phyloP scores from a whole-genome alignment of 2,797 vertebrate species.

The Leptatherina wallacei region DNA sequence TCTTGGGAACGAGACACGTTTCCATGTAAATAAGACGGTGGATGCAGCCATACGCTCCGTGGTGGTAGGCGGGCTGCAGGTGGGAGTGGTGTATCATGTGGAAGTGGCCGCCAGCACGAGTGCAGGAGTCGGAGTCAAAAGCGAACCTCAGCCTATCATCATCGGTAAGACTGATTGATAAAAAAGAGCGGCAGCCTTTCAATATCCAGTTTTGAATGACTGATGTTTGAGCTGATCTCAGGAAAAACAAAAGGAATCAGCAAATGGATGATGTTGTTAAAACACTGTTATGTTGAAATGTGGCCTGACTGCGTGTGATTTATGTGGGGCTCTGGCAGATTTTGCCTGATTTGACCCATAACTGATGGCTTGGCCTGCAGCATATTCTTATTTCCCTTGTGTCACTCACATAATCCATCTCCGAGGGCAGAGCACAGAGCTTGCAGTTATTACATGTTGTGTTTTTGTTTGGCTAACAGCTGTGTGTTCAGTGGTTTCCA shows the following conservation, averaged over 20 bases:
- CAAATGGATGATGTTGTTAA: constrained; percentile 38
- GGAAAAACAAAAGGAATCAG: constrained; percentile 26
- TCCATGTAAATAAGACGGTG: constrained; percentile 98
- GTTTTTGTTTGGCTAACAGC: constrained; percentile 49
- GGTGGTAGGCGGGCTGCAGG: constrained; percentile 95
- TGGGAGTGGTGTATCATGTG: constrained; percentile 93
- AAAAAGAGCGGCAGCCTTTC: constrained; percentile 1
- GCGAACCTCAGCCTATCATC: constrained; percentile 93
- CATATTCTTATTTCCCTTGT: constrained; percentile 86
- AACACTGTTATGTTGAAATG: constrained; percentile 54
- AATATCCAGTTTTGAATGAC: background rate
- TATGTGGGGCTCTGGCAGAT: constrained; percentile 73
- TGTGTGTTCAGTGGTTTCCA: constrained; percentile 18
- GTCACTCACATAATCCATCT: constrained; percentile 84
- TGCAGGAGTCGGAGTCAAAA: constrained; percentile 95
- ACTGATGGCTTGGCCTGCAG: constrained; percentile 81
- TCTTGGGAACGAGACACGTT: constrained; percentile 96
- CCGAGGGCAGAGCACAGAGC: constrained; percentile 59
- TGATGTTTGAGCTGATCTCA: background rate
- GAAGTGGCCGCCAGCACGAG: constrained; percentile 97
- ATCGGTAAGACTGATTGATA: constrained; percentile 85
- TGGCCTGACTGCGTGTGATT: constrained; percentile 70
- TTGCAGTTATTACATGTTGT: constrained; percentile 60
- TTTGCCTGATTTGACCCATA: constrained; percentile 83
- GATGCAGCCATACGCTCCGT: constrained; percentile 97